Evolutionary conservation across 2,113 vertebrate species (phyloP), one percentile per base, ranked within the genome.

Genomic region (Garra rufa): DNA sequence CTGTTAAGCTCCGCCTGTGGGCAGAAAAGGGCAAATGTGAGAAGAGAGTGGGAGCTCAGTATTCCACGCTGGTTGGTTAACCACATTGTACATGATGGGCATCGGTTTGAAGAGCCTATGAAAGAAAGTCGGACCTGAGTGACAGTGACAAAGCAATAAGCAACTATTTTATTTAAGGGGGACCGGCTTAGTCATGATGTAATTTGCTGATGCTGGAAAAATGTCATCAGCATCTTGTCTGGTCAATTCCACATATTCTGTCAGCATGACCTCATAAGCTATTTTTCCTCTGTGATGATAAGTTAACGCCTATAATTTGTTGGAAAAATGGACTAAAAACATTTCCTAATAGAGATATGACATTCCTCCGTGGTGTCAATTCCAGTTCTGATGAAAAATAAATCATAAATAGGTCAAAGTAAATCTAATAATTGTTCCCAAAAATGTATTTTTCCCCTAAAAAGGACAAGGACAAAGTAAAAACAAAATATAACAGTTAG

Each of bases 131-230:
- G 7, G 30, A 19, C 63, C 7, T 55, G 89, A 92, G 74, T 90
- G 90, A 89, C 91, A 92, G 88, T n/a, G 41, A 50, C 43, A 67
- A 80, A 80, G 26, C 59, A 46, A 19, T 30, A 46, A 63, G 41
- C 44, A 71, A 41, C 24, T 9, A 44, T 70, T 26, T 69, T 52
- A 30, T 48, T 44, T 55, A 8, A 10, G 3, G 4, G 41, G 2
- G 79, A 85, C 74, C 30, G 73, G 38, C 79, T 85, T 79, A 21
- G 75, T 69, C 44, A 70, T 93, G 90, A 92, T 89, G 89, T 93
- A 90, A 93, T 91, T 84, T 52, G 9, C 13, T 92, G 92, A 91
- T 61, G 89, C 73, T 74, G 24, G 38, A 81, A 75, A 24, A 24
- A 41, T 11, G n/a, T 6, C 76, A 63, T 78, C 76, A 78, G 34